Evolutionary conservation across 2,113 vertebrate species (phyloP).

Genomic region (Columba janthina): DNA sequence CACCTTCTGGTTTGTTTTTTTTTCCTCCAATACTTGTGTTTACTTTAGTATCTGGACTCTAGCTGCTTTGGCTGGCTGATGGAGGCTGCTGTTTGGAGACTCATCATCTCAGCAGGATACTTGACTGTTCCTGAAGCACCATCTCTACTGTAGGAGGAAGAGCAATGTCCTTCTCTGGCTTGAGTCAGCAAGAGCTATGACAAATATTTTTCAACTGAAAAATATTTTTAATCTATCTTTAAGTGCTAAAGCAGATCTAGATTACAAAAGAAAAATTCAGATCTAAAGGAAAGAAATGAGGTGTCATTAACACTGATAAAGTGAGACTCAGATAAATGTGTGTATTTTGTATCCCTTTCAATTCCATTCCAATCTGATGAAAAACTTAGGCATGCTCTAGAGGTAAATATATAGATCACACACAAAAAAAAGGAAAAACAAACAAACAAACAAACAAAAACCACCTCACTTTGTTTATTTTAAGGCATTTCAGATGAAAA

Average conservation of each 20-base stretch:
- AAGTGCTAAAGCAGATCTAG: background rate
- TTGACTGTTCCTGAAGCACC: background rate
- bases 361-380: background rate
- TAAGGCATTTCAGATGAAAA: background rate
- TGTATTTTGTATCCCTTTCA: background rate
- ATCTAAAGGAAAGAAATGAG: background rate
- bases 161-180: background rate
- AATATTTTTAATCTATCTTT: background rate
- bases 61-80: constrained; percentile 56
- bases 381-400: background rate
- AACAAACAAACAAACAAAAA: too few relatives aligned
- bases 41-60: constrained; percentile 9
- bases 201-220: background rate
- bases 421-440: background rate
- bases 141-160: background rate
- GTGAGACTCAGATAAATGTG: background rate
- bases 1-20: background rate
- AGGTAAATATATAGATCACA: background rate
- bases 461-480: background rate
- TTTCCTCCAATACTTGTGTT: constrained; percentile 10
- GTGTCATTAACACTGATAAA: background rate
- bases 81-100: background rate
- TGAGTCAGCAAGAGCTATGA: background rate
- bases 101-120: background rate
- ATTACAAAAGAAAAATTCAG: background rate